Percentiles rank a stretch among this genome's conserved stretches.
Conservation (phyloP, 2,888 invertebrate species). For the Caenorhabditis sp. region DNA sequence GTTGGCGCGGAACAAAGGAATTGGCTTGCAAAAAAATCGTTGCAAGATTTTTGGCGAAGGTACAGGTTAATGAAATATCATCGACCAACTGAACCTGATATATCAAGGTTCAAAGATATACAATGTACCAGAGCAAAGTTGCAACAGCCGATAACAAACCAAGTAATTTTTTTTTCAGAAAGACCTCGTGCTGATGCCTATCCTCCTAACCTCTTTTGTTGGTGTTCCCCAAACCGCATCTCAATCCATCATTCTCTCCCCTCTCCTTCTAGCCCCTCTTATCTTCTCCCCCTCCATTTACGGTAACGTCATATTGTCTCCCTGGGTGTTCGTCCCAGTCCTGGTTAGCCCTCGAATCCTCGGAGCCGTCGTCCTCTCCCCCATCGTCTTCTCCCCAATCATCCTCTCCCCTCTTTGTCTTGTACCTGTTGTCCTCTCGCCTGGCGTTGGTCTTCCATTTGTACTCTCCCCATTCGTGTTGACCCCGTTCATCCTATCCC, state of each 20-base stretch:
- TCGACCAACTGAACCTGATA: neutral
- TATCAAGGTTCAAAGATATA: too few relatives aligned
- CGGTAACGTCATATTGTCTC: constrained; percentile 68
- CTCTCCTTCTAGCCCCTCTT: constrained; percentile 65
- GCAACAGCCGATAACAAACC: too few relatives aligned
- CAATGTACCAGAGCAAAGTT: too few relatives aligned
- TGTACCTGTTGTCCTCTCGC: constrained; percentile 67
- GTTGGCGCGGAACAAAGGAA: neutral
- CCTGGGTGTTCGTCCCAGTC: constrained; percentile 72
- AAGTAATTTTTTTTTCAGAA: too few relatives aligned
- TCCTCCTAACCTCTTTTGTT: constrained; percentile 51
- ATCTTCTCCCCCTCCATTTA: constrained; percentile 68
- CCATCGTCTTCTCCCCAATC: constrained; percentile 67
- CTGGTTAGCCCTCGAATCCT: constrained; percentile 70
- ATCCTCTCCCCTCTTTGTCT: constrained; percentile 68
- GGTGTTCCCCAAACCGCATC: constrained; percentile 62
- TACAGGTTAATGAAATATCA: too few relatives aligned
- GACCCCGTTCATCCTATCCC: constrained; percentile 69
- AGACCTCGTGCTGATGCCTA: constrained; percentile 69
- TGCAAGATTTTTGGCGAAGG: too few relatives aligned
- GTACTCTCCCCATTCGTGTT: constrained; percentile 72
- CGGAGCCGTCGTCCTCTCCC: constrained; percentile 68
- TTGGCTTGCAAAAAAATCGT: neutral
- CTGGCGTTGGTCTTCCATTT: constrained; percentile 64
- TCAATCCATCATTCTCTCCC: constrained; percentile 71